Evolutionary conservation across 2,113 vertebrate genomes (phyloP).

Genomic region (Meles meles): DNA sequence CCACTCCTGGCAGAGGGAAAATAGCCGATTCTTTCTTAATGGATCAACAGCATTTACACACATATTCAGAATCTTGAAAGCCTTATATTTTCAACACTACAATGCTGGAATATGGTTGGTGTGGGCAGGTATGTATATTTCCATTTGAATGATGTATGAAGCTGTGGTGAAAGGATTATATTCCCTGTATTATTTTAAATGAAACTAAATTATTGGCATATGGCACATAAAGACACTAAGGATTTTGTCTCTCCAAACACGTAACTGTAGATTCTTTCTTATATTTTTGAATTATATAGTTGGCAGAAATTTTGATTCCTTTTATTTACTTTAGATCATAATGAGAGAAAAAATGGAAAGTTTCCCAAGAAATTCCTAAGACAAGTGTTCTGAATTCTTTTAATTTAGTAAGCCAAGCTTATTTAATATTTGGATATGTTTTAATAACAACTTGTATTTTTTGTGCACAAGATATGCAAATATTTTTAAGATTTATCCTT

Average conservation of each 20-base stretch:
- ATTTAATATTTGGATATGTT: neutral
- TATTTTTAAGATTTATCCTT: neutral
- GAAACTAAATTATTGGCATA: constrained; percentile 72
- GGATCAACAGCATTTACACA: constrained; percentile 73
- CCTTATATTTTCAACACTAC: constrained; percentile 74
- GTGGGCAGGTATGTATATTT: constrained; percentile 93
- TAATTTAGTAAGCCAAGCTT: neutral
- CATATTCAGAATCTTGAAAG: constrained; percentile 75
- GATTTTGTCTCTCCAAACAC: constrained; percentile 65
- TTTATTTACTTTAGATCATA: constrained; percentile 23
- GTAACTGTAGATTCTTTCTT: constrained; percentile 44
- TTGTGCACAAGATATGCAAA: neutral
- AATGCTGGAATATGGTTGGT: constrained; percentile 99
- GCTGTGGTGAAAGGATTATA: constrained; percentile 29
- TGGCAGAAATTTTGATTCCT: constrained; percentile 10
- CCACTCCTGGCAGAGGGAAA: constrained; percentile 59
- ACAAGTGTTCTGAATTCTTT: neutral
- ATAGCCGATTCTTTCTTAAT: constrained; percentile 78
- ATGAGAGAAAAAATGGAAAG: neutral
- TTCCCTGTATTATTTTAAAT: constrained; percentile 72
- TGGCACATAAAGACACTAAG: constrained; percentile 57
- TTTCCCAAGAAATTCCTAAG: constrained; percentile 16
- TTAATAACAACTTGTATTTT: neutral
- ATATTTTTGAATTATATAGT: neutral
- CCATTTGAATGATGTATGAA: constrained; percentile 60